Base-by-base conservation (phyloP, 37 sponge, comb jelly and placozoan genomes). In the Bolinopsis microptera region DNA sequence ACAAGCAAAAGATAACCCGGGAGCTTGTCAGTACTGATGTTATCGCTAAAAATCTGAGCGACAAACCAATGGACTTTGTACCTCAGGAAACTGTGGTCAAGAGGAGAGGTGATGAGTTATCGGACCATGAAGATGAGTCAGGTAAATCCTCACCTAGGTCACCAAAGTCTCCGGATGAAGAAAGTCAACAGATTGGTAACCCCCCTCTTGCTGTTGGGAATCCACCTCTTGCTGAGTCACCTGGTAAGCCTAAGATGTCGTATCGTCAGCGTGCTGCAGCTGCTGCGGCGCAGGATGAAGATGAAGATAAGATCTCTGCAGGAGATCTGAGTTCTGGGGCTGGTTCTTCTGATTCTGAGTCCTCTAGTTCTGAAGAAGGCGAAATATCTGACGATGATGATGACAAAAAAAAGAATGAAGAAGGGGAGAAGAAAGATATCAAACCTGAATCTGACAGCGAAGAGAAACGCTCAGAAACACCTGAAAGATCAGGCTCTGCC, bases 11-110 rank as follows among this genome's bases (percentile, higher is more conserved):
- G 38, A 36, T 82, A 36, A 36, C 37, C 38, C 3, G 8, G 38
- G 31, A 3, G 3, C 38, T 82, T 3, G 38, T 30, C 83, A 82
- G 32, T 9, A 36, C 83, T 18, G 83, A 35, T 35, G 83, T 82
- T 31, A 82, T 82, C 31, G 83, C 83, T 3, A 82, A 35, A 3
- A 82, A 82, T 31, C 38, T 82, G 38, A 82, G 83, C 31, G 83
- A 82, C 38, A 82, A 82, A 82, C 83, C 83, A 23, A 82, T 36
- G 13, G 83, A 82, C 23, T 82, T 82, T 35, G 83, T 82, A 23
- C 83, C 83, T 9, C 23, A 82, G 38, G 83, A 82, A 23, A 35
- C 38, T 8, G 32, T 31, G 35, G 38, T 82, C 35, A 82, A 23
- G 38, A 31, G 83, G 8, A 31, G 35, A 18, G 38, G 31, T 23